A percentile compares a stretch with the other conserved stretches of the same genome.
Conservation (phyloP, 2,888 invertebrate species). For the Drosophila paramelanica region DNA sequence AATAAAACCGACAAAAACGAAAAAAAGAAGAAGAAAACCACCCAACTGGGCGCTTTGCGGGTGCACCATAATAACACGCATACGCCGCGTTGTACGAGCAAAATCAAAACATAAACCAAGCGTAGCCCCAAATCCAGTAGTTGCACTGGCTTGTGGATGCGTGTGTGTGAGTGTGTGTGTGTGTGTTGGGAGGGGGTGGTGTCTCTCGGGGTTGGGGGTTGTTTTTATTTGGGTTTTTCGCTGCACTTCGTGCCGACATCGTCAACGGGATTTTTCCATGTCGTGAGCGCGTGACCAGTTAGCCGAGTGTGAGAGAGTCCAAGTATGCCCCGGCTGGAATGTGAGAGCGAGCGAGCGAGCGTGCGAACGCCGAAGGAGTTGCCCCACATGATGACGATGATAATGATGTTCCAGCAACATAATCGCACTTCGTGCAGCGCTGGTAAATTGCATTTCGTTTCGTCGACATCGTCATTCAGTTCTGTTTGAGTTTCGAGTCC, state of each 20-base stretch:
- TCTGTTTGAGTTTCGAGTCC: slow-evolving; percentile 81
- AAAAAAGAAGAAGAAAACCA: neutral
- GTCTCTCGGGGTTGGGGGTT: slow-evolving; percentile 28
- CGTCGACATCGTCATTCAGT: slow-evolving; percentile 65
- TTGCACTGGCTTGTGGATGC: slow-evolving; percentile 16
- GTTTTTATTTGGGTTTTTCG: slow-evolving; percentile 46
- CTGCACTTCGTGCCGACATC: slow-evolving; percentile 57
- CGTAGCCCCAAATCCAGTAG: slow-evolving; percentile 50
- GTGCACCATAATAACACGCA: slow-evolving; percentile 63
- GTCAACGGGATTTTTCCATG: slow-evolving; percentile 38
- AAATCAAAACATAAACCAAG: slow-evolving; percentile 73
- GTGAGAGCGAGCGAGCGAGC: slow-evolving; percentile 18
- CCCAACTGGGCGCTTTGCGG: slow-evolving; percentile 1
- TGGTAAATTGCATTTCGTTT: slow-evolving; percentile 61
- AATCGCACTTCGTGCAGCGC: slow-evolving; percentile 64
- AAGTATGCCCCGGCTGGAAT: slow-evolving; percentile 3
- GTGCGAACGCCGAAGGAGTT: slow-evolving; percentile 65
- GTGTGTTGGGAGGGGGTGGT: neutral
- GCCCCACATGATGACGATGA: slow-evolving; percentile 43
- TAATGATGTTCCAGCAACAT: slow-evolving; percentile 57
- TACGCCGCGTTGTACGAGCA: slow-evolving; percentile 65
- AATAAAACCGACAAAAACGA: neutral
- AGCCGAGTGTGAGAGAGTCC: slow-evolving; percentile 26
- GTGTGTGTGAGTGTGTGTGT: neutral
- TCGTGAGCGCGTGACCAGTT: slow-evolving; percentile 66